Evolutionary conservation across 2,888 invertebrate genomes (phyloP), one percentile per base, ranked within the genome.

Genomic region (Melieria crassipennis): DNA sequence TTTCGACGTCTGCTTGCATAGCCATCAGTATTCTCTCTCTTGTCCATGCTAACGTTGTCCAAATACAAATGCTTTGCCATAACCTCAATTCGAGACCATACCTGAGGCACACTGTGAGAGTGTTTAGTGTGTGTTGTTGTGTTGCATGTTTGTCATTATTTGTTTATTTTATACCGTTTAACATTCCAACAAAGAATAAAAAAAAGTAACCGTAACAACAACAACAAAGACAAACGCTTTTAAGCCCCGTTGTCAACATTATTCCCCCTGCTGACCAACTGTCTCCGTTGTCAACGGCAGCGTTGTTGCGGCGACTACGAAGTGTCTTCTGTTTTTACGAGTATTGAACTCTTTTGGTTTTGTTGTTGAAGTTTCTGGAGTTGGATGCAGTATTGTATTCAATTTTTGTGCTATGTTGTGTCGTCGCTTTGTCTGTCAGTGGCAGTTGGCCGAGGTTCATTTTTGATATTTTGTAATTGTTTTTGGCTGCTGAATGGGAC

Each of bases 81-180:
- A 30, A 30, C 30, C 30, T 30, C 30, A 30, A 30, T 30, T 30
- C 30, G 30, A 30, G 30, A 2, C 30, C 30, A 30, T 30, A 30
- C 30, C 2, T 30, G 30, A 2, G 30, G 30, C 30, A 30, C 30
- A 30, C 30, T 30, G 30, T 30, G 30, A 30, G 30, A 30, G 45
- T 11, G 56, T 69, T 50, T 56, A 56, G 64, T 71, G 48, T 67
- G 43, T 52, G 13, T 71, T n/a, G 66, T 69, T 56, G 58, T 72
- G 65, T 75, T 73, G 75, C 81, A 83, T 81, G 82, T 83, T 83
- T 82, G 83, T 82, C 83, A 83, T 83, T 83, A 83, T 83, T 83
- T 83, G 83, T 83, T 83, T 83, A 82, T 82, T 82, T 82, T 80
- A 66, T 82, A 80, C 77, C 83, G 80, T 83, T 83, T 83, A 83